These are phyloP conservation scores for Brachyhypopomus occidentalis DNA, from an alignment of 2,113 vertebrate species.

Conservation along the genomic window DNA sequence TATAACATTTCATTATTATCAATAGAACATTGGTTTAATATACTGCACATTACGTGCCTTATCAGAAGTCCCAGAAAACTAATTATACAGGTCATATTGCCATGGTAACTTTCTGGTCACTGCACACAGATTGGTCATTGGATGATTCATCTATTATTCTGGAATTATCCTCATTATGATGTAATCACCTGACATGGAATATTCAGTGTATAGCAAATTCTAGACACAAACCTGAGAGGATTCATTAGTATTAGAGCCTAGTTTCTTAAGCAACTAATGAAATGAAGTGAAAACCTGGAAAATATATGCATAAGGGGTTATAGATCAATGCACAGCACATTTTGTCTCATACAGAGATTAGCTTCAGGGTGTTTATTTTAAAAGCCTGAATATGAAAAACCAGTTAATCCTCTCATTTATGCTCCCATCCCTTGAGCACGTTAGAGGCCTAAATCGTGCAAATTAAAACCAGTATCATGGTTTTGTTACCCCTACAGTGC, in stretches of 20 bases:
- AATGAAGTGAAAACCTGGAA: conserved; percentile 12
- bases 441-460: background rate
- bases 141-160: conserved; percentile 50
- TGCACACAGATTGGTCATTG: conserved; percentile 56
- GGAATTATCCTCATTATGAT: conserved; percentile 28
- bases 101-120: conserved; percentile 57
- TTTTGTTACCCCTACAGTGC: conserved; percentile 31
- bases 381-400: conserved; percentile 23
- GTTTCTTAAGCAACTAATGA: conserved; percentile 14
- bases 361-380: conserved; percentile 24
- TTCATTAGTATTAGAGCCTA: background rate
- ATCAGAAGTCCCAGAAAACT: conserved; percentile 58
- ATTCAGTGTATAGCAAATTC: background rate
- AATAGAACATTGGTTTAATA: conserved; percentile 67
- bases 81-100: conserved; percentile 66
- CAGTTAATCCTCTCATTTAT: conserved; percentile 9
- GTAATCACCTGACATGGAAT: conserved; percentile 26
- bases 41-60: conserved; percentile 78
- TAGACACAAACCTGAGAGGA: conserved; percentile 16
- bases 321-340: conserved; percentile 23
- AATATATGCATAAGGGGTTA: background rate
- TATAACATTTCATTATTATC: conserved; percentile 53
- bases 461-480: conserved; percentile 27
- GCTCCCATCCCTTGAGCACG: background rate
- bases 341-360: background rate